Percentiles rank a stretch among this genome's conserved stretches.
phyloP scores from a whole-genome alignment of 2,797 vertebrate species.

The Acanthiza pusilla region DNA sequence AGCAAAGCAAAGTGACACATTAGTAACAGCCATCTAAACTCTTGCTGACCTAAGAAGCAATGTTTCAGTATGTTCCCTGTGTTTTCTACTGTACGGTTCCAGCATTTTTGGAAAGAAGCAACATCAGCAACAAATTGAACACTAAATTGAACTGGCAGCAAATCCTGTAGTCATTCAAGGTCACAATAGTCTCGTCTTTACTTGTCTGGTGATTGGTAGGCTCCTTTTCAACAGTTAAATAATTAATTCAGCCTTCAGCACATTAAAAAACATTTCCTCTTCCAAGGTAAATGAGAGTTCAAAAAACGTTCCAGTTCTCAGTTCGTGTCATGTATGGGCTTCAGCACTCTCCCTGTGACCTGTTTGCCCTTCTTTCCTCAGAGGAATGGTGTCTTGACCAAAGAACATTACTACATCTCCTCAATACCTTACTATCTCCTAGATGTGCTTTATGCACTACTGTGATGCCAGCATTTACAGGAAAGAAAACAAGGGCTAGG shows the following conservation, averaged over 20 bases:
- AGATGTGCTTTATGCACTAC: not conserved
- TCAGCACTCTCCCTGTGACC: not conserved
- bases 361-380: not conserved
- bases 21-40: constrained; percentile 12
- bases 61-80: not conserved
- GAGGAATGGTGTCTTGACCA: not conserved
- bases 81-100: constrained; percentile 16
- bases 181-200: constrained; percentile 25
- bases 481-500: not conserved
- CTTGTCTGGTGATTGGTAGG: constrained; percentile 24
- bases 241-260: constrained; percentile 20
- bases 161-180: constrained; percentile 40
- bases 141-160: constrained; percentile 36
- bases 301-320: not conserved
- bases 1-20: not conserved
- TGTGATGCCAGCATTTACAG: not conserved
- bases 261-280: constrained; percentile 23
- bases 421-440: not conserved
- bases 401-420: not conserved
- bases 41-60: not conserved
- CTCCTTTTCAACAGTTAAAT: constrained; percentile 21
- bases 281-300: constrained; percentile 17
- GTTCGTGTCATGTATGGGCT: not conserved
- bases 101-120: constrained; percentile 16
- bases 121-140: constrained; percentile 35